Base-by-base conservation (phyloP, 2,113 vertebrate genomes). In the Seriola quinqueradiata region DNA sequence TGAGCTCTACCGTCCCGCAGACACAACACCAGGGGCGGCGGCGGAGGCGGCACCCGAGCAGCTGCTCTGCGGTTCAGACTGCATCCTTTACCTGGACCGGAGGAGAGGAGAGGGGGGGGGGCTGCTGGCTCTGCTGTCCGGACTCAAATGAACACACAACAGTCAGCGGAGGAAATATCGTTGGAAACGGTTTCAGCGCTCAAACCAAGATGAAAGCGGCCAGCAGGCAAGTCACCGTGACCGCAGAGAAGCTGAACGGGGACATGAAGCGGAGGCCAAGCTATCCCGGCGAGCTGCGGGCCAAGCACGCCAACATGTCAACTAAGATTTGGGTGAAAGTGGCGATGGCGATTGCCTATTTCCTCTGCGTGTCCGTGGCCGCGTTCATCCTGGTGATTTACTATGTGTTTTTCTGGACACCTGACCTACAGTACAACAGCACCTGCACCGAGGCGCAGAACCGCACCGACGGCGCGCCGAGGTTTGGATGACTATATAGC, bases 301-400 rank as follows among this genome's bases (percentile, higher is more conserved):
- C 91, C 68, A 95, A 89, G 46, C 93, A 94, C 79, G 90, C 86
- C 79, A 95, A 89, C 76, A 90, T 93, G 88, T 94, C 93, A 38
- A 95, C 93, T 28, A 95, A 95, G 78, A 94, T 96, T 17, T 97
- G 97, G 97, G 92, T 97, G 70, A 97, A 97, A 86, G 94, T 97
- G 75, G 96, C 96, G 2, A 96, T 97, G 59, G 95, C 96, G 0
- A 93, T 96, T 57, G 94, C 95, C 0, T 97, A 97, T 90, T 96
- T 97, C 79, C 85, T 98, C 42, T 96, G 96, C 87, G 96, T 97
- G 64, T 97, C 96, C 14, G 77, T 97, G 85, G 95, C 95, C 2
- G 95, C 97, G 0, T 95, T 97, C 86, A 90, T 97, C 44, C 93
- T 97, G 73, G 97, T 96, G 0, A 94, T 97, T n/a, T 97, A 96